Evolutionary conservation across 2,888 invertebrate species (phyloP).

Genomic region (Eudemis profundana): DNA sequence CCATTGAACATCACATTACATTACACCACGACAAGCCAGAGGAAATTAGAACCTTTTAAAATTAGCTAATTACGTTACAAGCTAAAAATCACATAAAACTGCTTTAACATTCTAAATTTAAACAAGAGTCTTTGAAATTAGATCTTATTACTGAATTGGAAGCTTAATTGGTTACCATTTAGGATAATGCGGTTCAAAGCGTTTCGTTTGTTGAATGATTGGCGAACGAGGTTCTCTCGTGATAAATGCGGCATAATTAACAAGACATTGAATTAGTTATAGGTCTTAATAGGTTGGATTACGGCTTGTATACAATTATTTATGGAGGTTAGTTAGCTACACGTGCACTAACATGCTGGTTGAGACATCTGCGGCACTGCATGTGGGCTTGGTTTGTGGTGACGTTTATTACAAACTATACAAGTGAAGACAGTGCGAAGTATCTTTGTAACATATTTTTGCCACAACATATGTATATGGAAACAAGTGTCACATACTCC

Average conservation of each 20-base stretch:
- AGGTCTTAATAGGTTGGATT: background rate
- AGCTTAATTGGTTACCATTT: constrained; percentile 20
- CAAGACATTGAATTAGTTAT: background rate
- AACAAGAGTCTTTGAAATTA: constrained; percentile 18
- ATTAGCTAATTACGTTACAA: no score
- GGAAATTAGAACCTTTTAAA: no score
- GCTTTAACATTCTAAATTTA: constrained; percentile 20
- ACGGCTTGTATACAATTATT: background rate
- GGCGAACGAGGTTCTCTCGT: constrained; percentile 6
- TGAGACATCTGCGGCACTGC: constrained; percentile 19
- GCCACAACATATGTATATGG: background rate
- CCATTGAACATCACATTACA: no score
- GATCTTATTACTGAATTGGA: constrained; percentile 23
- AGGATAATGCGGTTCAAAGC: constrained; percentile 7
- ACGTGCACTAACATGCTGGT: constrained; percentile 15
- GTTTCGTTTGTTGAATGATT: constrained; percentile 9
- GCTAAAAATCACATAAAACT: constrained; percentile 3
- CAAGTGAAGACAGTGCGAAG: background rate
- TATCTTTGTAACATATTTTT: background rate
- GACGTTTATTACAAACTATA: constrained; percentile 22
- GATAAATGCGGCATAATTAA: constrained; percentile 8
- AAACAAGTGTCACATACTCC: no score
- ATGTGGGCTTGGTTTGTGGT: constrained; percentile 22
- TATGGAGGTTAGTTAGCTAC: background rate
- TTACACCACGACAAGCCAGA: no score